phyloP scores from a whole-genome alignment of 1,140 invertebrate genomes.

The Cylas formicarius region DNA sequence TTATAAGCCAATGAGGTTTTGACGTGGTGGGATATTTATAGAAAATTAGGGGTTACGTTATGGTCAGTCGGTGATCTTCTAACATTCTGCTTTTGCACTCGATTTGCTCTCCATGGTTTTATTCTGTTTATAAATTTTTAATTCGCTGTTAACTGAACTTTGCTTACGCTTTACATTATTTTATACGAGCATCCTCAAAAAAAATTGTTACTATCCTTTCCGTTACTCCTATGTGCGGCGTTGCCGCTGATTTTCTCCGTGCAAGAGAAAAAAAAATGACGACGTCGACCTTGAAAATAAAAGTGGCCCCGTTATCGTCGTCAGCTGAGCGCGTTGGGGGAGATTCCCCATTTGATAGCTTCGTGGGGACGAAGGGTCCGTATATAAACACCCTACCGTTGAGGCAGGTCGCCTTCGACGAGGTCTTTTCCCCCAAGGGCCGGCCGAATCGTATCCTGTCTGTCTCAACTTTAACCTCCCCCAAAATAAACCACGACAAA shows the following conservation, averaged over 20 bases:
- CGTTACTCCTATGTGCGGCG: constrained; percentile 41
- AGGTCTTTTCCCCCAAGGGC: constrained; percentile 22
- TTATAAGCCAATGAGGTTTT: too few relatives aligned
- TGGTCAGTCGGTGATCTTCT: too few relatives aligned
- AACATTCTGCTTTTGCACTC: too few relatives aligned
- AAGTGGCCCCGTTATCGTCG: constrained; percentile 25
- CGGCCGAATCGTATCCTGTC: constrained; percentile 30
- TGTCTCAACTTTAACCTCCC: constrained; percentile 27
- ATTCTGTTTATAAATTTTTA: too few relatives aligned
- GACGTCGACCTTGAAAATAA: constrained; percentile 27
- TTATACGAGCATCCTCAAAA: too few relatives aligned
- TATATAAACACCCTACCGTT: constrained; percentile 30
- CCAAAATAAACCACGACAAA: constrained; percentile 24
- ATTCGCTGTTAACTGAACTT: too few relatives aligned
- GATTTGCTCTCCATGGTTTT: too few relatives aligned
- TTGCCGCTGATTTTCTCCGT: constrained; percentile 37
- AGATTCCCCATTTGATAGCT: constrained; percentile 26
- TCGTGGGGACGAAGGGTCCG: constrained; percentile 24
- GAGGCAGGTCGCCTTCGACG: constrained; percentile 26
- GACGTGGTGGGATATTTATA: too few relatives aligned
- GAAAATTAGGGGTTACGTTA: too few relatives aligned
- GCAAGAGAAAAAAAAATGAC: constrained; percentile 39
- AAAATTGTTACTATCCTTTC: too few relatives aligned
- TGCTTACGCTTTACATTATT: too few relatives aligned
- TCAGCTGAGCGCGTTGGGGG: constrained; percentile 23